phyloP scores from a whole-genome alignment of 2,888 invertebrate species.

The Metalampra italica region DNA sequence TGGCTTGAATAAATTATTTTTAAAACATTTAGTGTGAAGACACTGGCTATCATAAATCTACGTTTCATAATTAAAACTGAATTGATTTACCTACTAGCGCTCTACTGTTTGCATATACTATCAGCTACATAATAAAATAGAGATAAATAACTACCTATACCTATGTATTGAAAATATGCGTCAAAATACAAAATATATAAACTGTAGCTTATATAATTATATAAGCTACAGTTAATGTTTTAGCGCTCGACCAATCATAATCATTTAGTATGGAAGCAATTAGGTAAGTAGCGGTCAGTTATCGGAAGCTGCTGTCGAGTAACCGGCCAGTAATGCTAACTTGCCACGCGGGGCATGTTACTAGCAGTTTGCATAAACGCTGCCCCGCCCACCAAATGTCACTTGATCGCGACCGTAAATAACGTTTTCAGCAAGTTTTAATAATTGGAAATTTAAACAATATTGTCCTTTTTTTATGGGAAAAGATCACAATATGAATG shows the following conservation, averaged over 20 bases:
- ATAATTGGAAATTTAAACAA: constrained; percentile 35
- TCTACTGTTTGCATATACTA: too few relatives aligned
- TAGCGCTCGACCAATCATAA: constrained; percentile 40
- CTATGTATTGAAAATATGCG: too few relatives aligned
- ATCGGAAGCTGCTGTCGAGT: constrained; percentile 26
- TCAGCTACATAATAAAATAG: too few relatives aligned
- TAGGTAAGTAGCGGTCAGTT: constrained; percentile 53
- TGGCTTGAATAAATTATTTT: too few relatives aligned
- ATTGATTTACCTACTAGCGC: too few relatives aligned
- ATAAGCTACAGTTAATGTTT: neutral
- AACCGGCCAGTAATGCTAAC: constrained; percentile 13
- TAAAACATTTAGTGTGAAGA: too few relatives aligned
- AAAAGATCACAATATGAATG: neutral
- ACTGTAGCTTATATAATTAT: too few relatives aligned
- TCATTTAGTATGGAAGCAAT: constrained; percentile 51
- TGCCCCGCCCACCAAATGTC: constrained; percentile 56
- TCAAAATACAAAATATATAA: too few relatives aligned
- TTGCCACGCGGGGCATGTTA: constrained; percentile 22
- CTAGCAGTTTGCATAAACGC: constrained; percentile 50
- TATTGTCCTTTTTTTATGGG: constrained; percentile 17
- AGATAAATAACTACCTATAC: too few relatives aligned
- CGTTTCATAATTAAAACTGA: too few relatives aligned
- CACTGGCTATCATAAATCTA: too few relatives aligned
- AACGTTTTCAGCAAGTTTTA: constrained; percentile 28
- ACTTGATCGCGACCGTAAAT: constrained; percentile 24